phyloP scores from a whole-genome alignment of 2,797 vertebrate genomes.

The Galaxias olidus region DNA sequence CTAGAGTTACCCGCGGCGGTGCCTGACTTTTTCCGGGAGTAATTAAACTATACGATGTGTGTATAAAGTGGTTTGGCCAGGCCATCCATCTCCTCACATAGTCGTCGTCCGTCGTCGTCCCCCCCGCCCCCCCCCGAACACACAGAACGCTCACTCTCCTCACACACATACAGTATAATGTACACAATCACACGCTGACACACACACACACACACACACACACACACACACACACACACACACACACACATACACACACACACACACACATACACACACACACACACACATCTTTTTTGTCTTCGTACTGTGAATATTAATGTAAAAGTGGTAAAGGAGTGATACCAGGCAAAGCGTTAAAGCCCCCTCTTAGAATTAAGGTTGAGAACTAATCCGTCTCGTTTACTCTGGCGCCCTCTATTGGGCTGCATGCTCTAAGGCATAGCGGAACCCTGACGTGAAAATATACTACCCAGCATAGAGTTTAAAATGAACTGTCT shows the following conservation, averaged over 20 bases:
- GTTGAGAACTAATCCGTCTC: constrained; percentile 27
- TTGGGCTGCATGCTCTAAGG: constrained; percentile 28
- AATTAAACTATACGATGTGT: constrained; percentile 63
- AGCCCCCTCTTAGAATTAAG: constrained; percentile 31
- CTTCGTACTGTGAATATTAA: neutral
- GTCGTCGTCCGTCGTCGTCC: constrained; percentile 36
- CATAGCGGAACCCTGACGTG: neutral
- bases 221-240: constrained; percentile 17
- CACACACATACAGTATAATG: no score
- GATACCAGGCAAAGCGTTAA: constrained; percentile 43
- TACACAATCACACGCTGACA: no score
- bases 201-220: neutral
- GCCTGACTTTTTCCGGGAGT: constrained; percentile 44
- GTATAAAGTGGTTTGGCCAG: constrained; percentile 64
- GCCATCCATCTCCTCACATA: constrained; percentile 63
- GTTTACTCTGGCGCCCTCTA: constrained; percentile 27
- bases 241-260: constrained; percentile 26
- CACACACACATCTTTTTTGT: constrained; percentile 30
- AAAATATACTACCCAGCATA: neutral
- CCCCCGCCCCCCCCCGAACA: constrained; percentile 11
- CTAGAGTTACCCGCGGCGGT: constrained; percentile 50
- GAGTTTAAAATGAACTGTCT: no score
- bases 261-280: constrained; percentile 21
- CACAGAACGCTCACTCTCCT: no score
- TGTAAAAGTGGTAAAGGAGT: constrained; percentile 25